A percentile compares a stretch with the other conserved stretches of the same genome.
These are phyloP conservation scores for Champsocephalus esox DNA, from an alignment of 2,797 vertebrate species.

Conservation along the genomic window DNA sequence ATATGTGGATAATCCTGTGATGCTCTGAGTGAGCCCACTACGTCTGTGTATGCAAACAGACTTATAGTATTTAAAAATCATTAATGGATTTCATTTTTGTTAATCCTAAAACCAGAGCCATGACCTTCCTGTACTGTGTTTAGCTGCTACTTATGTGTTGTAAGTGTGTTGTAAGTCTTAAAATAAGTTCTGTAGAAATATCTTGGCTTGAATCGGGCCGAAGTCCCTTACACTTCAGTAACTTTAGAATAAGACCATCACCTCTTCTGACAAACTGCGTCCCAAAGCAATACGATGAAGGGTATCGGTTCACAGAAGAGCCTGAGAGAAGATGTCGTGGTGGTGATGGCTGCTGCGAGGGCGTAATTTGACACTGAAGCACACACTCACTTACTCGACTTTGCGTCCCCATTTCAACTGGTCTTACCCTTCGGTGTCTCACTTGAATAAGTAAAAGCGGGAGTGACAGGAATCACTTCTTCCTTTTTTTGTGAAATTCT, in stretches of 20 bases:
- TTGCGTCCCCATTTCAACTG: constrained; percentile 15
- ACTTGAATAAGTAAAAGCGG: background rate
- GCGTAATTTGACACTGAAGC: constrained; percentile 42
- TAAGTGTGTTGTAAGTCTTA: background rate
- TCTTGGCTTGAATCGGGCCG: constrained; percentile 6
- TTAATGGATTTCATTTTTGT: background rate
- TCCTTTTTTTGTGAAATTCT: background rate
- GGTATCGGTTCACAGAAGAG: constrained; percentile 55
- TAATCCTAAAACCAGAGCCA: background rate
- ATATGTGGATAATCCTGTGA: background rate
- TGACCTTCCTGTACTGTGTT: background rate
- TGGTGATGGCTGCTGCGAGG: constrained; percentile 32
- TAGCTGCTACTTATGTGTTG: background rate
- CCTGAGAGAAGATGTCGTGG: constrained; percentile 47
- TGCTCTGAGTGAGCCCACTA: background rate
- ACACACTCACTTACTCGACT: background rate
- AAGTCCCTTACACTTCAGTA: constrained; percentile 9
- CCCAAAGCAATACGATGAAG: constrained; percentile 58
- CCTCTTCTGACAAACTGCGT: constrained; percentile 36
- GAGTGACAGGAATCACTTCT: background rate
- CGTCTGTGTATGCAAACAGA: background rate
- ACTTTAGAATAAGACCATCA: constrained; percentile 27
- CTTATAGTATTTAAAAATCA: background rate
- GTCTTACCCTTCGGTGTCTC: constrained; percentile 1
- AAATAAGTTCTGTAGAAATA: background rate